Base-by-base conservation (phyloP, 2,113 vertebrate species). In the Brienomyrus longianalis region DNA sequence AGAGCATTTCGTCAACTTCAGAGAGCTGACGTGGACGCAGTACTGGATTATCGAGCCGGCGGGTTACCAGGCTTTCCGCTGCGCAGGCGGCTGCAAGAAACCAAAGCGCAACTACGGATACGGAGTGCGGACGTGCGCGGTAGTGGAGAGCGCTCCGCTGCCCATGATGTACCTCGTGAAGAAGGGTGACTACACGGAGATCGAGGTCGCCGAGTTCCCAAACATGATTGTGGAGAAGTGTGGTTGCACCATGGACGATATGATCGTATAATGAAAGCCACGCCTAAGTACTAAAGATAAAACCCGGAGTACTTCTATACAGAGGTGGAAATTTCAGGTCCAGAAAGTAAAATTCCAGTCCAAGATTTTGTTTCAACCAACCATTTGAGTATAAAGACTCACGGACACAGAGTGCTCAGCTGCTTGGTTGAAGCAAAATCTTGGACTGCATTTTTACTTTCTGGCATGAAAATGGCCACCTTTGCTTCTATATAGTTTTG, bases 101-200 rank as follows among this genome's bases (percentile, higher is more conserved):
- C 95, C 94, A 0, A 94, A 94, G 31, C 92, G 90, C n/a, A 95
- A 39, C 93, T 96, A 93, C 0, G 93, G 94, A 5, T 96, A 97
- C 0, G 94, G 97, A 9, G 93, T 95, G 86, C 93, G 97, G 70
- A 91, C 93, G 80, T 98, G 98, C 3, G 94, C 95, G 0, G 95
- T 90, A 70, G 93, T 94, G 0, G 96, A 96, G 39, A 98, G 95
- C 89, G 95, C 97, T 2, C 95, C 98, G 0, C 92, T 98, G 21
- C 98, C 98, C 50, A 92, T 98, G 94, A 97, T 98, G 95, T 98
- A 98, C 94, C 96, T 98, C 31, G 94, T 97, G 89, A 96, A 95
- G 93, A 97, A 96, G 74, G 98, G 96, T 4, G 97, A 98, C 92
- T 97, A 95, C 94, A 98, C 98, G 0, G 97, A 98, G 92, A 97